Conservation (phyloP, 2,113 vertebrate species). For the Synodontis membranacea region DNA sequence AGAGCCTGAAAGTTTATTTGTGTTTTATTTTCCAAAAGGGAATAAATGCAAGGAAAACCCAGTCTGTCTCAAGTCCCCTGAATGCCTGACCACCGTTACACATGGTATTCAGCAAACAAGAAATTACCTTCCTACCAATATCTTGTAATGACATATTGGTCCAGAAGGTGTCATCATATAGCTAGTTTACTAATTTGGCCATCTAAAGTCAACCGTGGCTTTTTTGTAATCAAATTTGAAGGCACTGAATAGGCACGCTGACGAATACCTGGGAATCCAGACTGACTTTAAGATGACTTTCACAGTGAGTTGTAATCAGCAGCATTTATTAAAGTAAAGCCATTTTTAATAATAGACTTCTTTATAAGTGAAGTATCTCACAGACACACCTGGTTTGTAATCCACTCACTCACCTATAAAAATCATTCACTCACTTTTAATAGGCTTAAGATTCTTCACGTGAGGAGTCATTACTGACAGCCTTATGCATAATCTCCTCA, state of each 20-base stretch:
- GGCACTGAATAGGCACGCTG: background rate
- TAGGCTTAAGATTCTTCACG: background rate
- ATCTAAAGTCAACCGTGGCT: background rate
- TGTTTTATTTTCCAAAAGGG: too few relatives aligned
- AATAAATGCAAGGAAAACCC: too few relatives aligned
- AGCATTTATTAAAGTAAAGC: background rate
- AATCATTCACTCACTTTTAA: background rate
- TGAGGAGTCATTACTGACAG: background rate
- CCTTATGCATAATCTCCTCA: background rate
- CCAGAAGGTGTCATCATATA: constrained; percentile 22
- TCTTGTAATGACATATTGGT: constrained; percentile 16
- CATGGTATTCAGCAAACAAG: background rate
- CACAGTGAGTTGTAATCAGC: background rate
- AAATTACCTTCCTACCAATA: background rate
- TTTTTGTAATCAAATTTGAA: background rate
- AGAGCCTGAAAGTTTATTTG: too few relatives aligned
- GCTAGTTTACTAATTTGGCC: background rate
- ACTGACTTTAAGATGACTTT: background rate
- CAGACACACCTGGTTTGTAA: background rate
- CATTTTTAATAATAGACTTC: background rate
- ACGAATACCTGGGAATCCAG: background rate
- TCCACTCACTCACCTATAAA: background rate
- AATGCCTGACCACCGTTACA: too few relatives aligned
- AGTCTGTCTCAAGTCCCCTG: too few relatives aligned
- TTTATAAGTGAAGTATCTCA: background rate